Conservation (phyloP, 2,797 vertebrate genomes). For the Danio albolineatus region DNA sequence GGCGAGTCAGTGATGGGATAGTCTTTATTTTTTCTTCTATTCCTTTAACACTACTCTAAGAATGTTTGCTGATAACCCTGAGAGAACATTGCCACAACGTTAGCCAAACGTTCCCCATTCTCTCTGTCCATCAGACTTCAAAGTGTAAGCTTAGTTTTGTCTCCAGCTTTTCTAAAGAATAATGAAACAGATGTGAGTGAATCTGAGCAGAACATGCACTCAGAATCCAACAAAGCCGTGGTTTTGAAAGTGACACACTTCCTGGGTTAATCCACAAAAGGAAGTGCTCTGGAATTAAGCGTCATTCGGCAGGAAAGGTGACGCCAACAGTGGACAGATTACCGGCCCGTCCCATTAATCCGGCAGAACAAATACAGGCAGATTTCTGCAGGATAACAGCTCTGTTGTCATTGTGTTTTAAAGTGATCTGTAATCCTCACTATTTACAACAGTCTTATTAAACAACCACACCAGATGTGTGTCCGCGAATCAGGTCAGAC, state of each 20-base stretch:
- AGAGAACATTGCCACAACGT: no score
- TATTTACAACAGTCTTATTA: conserved; percentile 72
- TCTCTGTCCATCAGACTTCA: no score
- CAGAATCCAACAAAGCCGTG: neutral
- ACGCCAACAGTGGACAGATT: conserved; percentile 37
- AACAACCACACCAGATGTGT: conserved; percentile 81
- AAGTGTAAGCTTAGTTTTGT: no score
- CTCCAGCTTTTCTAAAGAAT: neutral
- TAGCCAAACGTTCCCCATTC: no score
- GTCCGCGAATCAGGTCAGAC: conserved; percentile 76
- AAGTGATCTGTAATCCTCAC: conserved; percentile 74
- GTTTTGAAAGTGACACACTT: conserved; percentile 30
- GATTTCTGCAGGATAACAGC: conserved; percentile 80
- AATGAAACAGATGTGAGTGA: neutral
- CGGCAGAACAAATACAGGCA: conserved; percentile 59
- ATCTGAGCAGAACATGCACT: neutral
- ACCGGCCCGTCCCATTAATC: conserved; percentile 55
- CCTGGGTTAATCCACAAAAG: conserved; percentile 31
- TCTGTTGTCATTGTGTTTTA: conserved; percentile 70
- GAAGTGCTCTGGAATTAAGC: conserved; percentile 33
- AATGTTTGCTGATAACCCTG: no score
- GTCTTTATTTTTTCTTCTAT: no score
- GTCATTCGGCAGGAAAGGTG: conserved; percentile 39
- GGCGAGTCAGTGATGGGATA: no score
- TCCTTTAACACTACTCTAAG: no score